A percentile compares a stretch with the other conserved stretches of the same genome.
Conservation (phyloP, 2,888 invertebrate genomes). For the Seira ritae region DNA sequence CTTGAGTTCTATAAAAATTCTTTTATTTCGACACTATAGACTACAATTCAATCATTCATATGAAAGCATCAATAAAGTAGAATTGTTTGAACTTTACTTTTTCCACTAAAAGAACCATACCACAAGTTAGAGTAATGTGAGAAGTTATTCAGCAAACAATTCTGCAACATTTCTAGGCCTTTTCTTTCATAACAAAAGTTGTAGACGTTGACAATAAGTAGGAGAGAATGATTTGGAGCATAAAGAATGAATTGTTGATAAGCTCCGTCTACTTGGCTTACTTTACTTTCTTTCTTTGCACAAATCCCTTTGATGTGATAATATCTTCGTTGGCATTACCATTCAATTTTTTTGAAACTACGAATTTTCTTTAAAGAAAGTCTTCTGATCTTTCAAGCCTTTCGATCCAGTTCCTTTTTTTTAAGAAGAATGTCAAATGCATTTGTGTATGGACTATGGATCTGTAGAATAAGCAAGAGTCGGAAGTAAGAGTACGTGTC, state of each 20-base stretch:
- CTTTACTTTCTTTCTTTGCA: background rate
- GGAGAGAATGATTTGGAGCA: conserved; percentile 35
- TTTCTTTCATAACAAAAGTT: conserved; percentile 8
- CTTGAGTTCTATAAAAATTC: no score
- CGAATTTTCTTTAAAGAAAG: conserved; percentile 32
- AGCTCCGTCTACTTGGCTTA: no score
- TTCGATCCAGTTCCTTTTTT: conserved; percentile 37
- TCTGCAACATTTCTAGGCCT: background rate
- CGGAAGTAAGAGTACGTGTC: conserved; percentile 45
- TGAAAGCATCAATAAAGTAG: no score
- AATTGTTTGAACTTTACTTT: background rate
- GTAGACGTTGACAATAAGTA: no score
- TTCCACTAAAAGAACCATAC: background rate
- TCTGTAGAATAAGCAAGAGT: no score
- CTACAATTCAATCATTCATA: no score
- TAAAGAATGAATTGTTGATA: conserved; percentile 52
- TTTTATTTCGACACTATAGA: no score
- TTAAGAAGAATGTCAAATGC: conserved; percentile 54
- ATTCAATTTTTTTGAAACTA: conserved; percentile 46
- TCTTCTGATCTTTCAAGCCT: conserved; percentile 46
- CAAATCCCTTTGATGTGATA: conserved; percentile 43
- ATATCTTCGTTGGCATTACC: conserved; percentile 18
- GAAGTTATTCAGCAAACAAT: no score
- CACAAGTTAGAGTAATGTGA: background rate
- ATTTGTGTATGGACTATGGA: no score